These are phyloP conservation scores for Acleris literana DNA, from an alignment of 2,888 invertebrate species.

Conservation along the genomic window DNA sequence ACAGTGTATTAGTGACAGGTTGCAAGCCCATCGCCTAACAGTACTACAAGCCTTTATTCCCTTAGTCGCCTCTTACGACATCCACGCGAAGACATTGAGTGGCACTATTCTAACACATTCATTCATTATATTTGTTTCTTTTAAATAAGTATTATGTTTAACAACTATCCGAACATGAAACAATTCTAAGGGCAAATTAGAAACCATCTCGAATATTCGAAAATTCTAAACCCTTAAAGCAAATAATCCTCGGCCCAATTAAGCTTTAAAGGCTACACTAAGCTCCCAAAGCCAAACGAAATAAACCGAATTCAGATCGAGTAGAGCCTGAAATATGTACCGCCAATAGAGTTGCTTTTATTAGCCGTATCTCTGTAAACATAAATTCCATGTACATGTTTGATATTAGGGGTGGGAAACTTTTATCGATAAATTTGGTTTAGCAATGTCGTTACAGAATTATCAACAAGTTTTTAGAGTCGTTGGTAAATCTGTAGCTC, in stretches of 20 bases:
- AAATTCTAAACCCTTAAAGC: background rate
- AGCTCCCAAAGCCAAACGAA: conserved; percentile 29
- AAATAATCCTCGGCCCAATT: conserved; percentile 24
- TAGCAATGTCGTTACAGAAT: too few species aligned
- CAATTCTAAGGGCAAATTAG: conserved; percentile 5
- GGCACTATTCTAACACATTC: too few species aligned
- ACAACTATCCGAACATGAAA: background rate
- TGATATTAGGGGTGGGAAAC: conserved; percentile 46
- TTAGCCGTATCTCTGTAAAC: conserved; percentile 59
- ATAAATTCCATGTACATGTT: conserved; percentile 57
- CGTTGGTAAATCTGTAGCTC: too few species aligned
- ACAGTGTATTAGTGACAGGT: too few species aligned
- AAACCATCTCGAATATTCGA: conserved; percentile 18
- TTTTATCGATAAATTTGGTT: background rate
- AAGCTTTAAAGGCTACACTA: conserved; percentile 31
- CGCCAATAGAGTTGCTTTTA: conserved; percentile 60
- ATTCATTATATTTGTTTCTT: too few species aligned
- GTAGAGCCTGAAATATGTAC: conserved; percentile 53
- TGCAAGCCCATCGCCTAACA: too few species aligned
- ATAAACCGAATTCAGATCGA: conserved; percentile 40
- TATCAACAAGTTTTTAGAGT: too few species aligned
- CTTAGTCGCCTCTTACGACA: too few species aligned
- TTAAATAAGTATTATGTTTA: background rate
- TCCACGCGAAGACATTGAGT: too few species aligned
- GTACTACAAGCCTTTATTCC: too few species aligned